Base-by-base conservation (phyloP, 2,113 vertebrate genomes). In the Cyprinodon variegatus region DNA sequence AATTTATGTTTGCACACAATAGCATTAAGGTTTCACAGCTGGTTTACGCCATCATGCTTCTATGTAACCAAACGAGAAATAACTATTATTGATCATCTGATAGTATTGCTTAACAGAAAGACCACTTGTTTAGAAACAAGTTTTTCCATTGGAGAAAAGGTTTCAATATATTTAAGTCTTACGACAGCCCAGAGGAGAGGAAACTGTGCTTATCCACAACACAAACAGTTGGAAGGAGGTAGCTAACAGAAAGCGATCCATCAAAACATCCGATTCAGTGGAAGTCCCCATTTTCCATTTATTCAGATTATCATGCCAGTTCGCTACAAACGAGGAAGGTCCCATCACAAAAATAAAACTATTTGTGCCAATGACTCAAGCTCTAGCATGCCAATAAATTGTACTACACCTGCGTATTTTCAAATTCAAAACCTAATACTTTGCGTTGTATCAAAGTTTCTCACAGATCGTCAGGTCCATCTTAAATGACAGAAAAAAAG, bases 41-140 rank as follows among this genome's bases (percentile, higher is more conserved):
- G 22, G 38, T 57, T 57, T 10, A 38, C 7, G 15, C 13, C 7
- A 53, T 46, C 0, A 59, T 72, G 46, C 36, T 78, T 83, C 69
- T 69, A 68, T 71, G 76, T 88, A 85, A 79, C 79, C 67, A 63
- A 74, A 79, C 79, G 11, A 39, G 43, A 61, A 79, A 53, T 50
- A 68, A 64, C 62, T 46, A 0, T 1, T 74, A 40, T 75, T 70
- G 41, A 45, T 84, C 65, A 45, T 75, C 17, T 15, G 20, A 78
- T 68, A 60, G 53, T 82, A 62, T 70, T 85, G 76, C 63, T 50
- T 83, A 48, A 71, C 68, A 81, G 41, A 64, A 64, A 64, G 3
- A 64, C n/a, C 61, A 11, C 20, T 43, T n/a, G 20, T 3, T 57
- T 20, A 57, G 36, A 76, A 15, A 53, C 68, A 75, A 64, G 83